Evolutionary conservation across 2,888 invertebrate genomes (phyloP).

Genomic region (Cordilura impudica): DNA sequence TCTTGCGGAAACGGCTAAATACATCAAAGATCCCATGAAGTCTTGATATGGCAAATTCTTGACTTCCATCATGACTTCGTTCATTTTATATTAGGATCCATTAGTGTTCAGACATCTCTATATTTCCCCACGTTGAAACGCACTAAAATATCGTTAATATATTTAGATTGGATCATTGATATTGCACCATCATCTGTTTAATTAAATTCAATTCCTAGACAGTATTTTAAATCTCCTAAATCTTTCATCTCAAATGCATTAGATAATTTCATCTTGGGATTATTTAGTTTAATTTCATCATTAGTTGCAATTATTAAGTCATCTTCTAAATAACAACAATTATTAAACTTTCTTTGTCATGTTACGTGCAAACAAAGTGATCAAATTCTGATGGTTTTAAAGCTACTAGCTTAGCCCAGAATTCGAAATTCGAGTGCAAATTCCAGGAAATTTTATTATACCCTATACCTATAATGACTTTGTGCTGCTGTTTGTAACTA

Average conservation of each 20-base stretch:
- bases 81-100: background rate
- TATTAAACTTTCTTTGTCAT: background rate
- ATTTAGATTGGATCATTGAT: too few relatives aligned
- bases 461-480: too few relatives aligned
- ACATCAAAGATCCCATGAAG: background rate
- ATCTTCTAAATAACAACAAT: background rate
- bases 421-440: too few relatives aligned
- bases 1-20: background rate
- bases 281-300: background rate
- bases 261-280: background rate
- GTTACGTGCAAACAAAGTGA: background rate
- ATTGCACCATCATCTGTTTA: too few relatives aligned
- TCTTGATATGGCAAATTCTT: background rate
- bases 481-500: too few relatives aligned
- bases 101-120: background rate
- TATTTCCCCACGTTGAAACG: too few relatives aligned
- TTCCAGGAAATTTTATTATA: too few relatives aligned
- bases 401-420: too few relatives aligned
- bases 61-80: background rate
- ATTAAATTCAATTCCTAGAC: too few relatives aligned
- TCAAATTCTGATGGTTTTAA: background rate
- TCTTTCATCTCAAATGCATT: too few relatives aligned
- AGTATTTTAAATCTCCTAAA: too few relatives aligned
- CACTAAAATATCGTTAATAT: too few relatives aligned
- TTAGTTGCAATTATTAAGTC: background rate